Conservation (phyloP, 2,113 vertebrate genomes). For the Paracanthobrama guichenoti region DNA sequence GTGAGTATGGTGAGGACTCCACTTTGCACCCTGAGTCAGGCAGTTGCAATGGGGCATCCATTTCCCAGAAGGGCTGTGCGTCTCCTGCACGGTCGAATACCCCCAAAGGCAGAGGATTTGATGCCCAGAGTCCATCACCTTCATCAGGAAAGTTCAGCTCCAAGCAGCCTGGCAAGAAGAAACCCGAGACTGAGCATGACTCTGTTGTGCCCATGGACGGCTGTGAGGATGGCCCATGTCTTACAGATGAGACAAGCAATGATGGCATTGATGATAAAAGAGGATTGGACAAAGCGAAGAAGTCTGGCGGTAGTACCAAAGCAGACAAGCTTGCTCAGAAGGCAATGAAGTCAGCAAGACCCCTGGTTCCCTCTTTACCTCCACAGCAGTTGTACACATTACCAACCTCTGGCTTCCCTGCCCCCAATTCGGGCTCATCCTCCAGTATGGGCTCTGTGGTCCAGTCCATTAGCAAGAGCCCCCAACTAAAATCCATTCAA, state of each 20-base stretch:
- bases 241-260: constrained; percentile 90
- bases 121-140: constrained; percentile 91
- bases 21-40: constrained; percentile 84
- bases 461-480: constrained; percentile 92
- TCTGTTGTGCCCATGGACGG: constrained; percentile 80
- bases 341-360: constrained; percentile 89
- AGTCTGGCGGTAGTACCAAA: constrained; percentile 79
- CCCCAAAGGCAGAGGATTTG: constrained; percentile 91
- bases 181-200: constrained; percentile 86
- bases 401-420: constrained; percentile 81
- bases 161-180: constrained; percentile 91
- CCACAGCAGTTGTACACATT: constrained; percentile 89
- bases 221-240: constrained; percentile 89
- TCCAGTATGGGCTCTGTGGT: constrained; percentile 84
- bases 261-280: constrained; percentile 92
- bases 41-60: constrained; percentile 88
- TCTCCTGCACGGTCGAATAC: constrained; percentile 93
- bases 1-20: constrained; percentile 92
- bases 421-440: constrained; percentile 82
- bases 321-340: constrained; percentile 89
- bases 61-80: constrained; percentile 88
- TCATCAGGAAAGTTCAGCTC: constrained; percentile 88
- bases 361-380: constrained; percentile 85
- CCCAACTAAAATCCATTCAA: constrained; percentile 94
- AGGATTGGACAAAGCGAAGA: constrained; percentile 85